phyloP scores from a whole-genome alignment of 2,113 vertebrate species.

The Calyptommatus sinebrachiatus region DNA sequence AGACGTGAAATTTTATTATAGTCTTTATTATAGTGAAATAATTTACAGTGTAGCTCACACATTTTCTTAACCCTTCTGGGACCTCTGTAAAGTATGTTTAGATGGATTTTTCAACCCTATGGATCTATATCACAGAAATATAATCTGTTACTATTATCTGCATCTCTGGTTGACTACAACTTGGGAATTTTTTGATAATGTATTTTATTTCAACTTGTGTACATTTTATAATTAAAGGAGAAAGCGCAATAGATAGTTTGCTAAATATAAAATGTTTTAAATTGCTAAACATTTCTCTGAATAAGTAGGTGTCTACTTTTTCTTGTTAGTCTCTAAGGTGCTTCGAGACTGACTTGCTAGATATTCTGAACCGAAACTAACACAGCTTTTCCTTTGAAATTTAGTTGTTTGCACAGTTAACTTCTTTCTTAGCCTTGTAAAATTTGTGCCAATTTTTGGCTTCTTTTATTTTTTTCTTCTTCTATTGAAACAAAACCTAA shows the following conservation, averaged over 20 bases:
- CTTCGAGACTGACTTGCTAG: no score
- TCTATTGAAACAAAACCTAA: neutral
- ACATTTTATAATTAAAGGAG: conserved; percentile 28
- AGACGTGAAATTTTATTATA: neutral
- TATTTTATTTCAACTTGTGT: conserved; percentile 30
- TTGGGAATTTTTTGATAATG: conserved; percentile 18
- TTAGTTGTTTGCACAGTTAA: neutral
- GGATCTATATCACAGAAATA: neutral
- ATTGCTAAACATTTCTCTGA: neutral
- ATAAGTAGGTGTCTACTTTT: neutral
- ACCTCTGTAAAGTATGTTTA: neutral
- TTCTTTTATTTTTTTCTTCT: neutral
- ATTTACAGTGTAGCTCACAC: accelerated
- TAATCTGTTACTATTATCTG: conserved; percentile 11
- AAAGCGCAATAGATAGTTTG: conserved; percentile 14
- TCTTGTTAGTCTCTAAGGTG: no score
- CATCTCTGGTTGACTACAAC: neutral
- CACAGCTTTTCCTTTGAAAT: no score
- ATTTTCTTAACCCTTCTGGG: conserved; percentile 19
- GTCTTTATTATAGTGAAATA: conserved; percentile 11
- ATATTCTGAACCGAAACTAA: no score
- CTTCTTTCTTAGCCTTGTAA: neutral
- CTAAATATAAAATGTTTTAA: conserved; percentile 35
- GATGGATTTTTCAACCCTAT: conserved; percentile 10
- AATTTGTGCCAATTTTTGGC: neutral